phyloP scores from a whole-genome alignment of 2,113 vertebrate species.

The Boleophthalmus pectinirostris region DNA sequence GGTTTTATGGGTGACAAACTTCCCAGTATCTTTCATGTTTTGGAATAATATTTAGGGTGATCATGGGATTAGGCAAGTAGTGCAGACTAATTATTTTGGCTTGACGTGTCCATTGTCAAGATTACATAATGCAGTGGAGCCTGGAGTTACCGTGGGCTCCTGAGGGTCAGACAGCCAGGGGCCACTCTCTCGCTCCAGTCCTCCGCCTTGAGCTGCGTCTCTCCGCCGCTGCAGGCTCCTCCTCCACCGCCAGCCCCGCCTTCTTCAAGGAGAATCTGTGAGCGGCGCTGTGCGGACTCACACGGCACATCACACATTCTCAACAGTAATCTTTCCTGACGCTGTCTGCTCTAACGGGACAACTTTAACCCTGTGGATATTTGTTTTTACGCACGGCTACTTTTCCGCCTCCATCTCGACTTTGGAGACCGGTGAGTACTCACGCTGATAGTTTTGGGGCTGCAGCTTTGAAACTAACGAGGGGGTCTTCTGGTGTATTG shows the following conservation, averaged over 20 bases:
- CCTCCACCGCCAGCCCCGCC: slow-evolving; percentile 66
- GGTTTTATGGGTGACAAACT: no score
- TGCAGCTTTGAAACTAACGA: slow-evolving; percentile 36
- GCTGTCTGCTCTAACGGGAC: slow-evolving; percentile 58
- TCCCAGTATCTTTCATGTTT: no score
- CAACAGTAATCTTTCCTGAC: neutral
- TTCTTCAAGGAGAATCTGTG: slow-evolving; percentile 56
- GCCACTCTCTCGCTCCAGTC: slow-evolving; percentile 15
- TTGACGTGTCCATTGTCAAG: no score
- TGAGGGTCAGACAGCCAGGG: neutral
- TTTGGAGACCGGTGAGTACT: slow-evolving; percentile 61
- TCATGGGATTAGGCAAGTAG: no score
- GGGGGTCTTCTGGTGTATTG: slow-evolving; percentile 17
- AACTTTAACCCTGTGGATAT: slow-evolving; percentile 57
- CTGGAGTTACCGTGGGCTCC: neutral
- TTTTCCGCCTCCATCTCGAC: slow-evolving; percentile 17
- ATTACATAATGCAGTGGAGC: neutral
- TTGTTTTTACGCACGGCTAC: slow-evolving; percentile 1
- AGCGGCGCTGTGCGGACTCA: slow-evolving; percentile 48
- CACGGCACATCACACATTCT: slow-evolving; percentile 16
- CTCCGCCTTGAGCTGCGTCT: slow-evolving; percentile 25
- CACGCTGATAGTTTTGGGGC: slow-evolving; percentile 18
- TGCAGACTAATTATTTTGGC: no score
- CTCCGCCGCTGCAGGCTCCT: slow-evolving; percentile 50
- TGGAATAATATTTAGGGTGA: no score